Base-by-base conservation (phyloP, 2,113 vertebrate genomes). In the Microcebus tavaratra region DNA sequence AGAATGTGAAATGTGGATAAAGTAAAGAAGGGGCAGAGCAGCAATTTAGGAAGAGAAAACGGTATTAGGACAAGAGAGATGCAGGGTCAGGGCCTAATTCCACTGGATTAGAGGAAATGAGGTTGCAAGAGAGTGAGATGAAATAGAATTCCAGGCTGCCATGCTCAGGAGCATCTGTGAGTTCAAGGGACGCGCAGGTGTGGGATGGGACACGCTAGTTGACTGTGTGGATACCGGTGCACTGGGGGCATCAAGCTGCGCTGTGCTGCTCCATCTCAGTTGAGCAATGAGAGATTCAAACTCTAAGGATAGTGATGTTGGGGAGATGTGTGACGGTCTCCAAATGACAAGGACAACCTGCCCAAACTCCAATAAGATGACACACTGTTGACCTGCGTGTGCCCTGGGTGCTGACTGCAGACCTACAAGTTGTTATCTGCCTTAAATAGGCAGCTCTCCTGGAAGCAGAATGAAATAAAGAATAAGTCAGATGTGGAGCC, bases 141-240 rank as follows among this genome's bases (percentile, higher is more conserved):
- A 23, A n/a, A 20, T 17, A 4, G 72, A 57, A 12, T 31, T 39
- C 61, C 18, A 25, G 78, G 17, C 31, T 68, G 12, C 31, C 1
- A 6, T 42, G 23, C 11, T 67, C 18, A 42, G 39, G 36, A 21
- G 18, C 68, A 36, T 14, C 59, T 5, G 25, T 45, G 3, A 15
- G 5, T 42, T n/a, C 27, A 6, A 50, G 61, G 7, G 3, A 57
- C 8, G 39, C 2, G 6, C 3, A 4, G 8, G 50, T 10, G 12
- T 3, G 13, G 15, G 21, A n/a, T 4, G 13, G 15, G 25, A 34
- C 2, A 14, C 6, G 8, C 6, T 3, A 1, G 0, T 75, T 2
- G 2, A 6, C 48, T 31, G 9, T 29, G 8, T 36, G 0, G 31
- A 67, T 50, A 31, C 31, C 27, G 29, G 76, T 42, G 10, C 12